phyloP scores from a whole-genome alignment of 2,113 vertebrate species.

The Canis aureus region DNA sequence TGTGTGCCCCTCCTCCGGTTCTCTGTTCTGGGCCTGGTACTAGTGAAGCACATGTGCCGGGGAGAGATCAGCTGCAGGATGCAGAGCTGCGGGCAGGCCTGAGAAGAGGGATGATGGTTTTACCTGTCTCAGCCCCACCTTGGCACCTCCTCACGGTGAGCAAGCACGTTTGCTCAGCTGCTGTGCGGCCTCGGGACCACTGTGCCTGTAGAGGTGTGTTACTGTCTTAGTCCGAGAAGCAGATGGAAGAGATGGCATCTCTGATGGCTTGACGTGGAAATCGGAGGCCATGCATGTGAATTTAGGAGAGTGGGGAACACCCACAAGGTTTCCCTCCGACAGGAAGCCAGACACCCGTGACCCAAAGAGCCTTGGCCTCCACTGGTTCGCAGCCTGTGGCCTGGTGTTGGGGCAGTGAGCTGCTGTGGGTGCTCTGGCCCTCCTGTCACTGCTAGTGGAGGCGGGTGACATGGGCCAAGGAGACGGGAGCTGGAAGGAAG shows the following conservation, averaged over 20 bases:
- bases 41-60: rapidly evolving
- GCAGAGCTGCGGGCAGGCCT: background rate
- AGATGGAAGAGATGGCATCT: background rate
- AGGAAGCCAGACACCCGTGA: background rate
- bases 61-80: background rate
- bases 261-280: background rate
- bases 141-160: background rate
- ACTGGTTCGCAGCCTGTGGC: background rate
- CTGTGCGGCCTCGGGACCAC: rapidly evolving
- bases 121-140: background rate
- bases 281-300: background rate
- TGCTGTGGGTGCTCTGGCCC: too few species aligned
- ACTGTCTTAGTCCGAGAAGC: background rate
- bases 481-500: too few species aligned
- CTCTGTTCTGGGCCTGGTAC: background rate
- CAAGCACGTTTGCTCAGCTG: background rate
- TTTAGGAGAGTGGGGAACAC: background rate
- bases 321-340: background rate
- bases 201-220: background rate
- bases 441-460: background rate
- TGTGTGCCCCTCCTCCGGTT: background rate
- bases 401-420: background rate
- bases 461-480: background rate
- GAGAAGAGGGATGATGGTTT: rapidly evolving
- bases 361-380: background rate